A percentile compares a stretch with the other conserved stretches of the same genome.
Conservation (phyloP, 2,888 invertebrate genomes). For the Sarcophaga rosellei region DNA sequence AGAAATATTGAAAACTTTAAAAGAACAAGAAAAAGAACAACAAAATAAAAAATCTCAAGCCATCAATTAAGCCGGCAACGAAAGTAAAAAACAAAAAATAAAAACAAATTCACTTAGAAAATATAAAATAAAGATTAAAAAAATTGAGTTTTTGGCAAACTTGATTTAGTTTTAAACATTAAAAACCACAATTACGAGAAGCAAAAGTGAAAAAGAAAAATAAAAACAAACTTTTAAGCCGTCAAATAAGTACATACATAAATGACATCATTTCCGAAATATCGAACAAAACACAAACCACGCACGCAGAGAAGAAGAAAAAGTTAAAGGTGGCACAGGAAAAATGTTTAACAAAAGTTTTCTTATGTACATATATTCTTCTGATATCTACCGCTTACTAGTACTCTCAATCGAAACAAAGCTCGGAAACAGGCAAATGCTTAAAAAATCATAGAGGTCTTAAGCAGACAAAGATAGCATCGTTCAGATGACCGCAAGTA, state of each 20-base stretch:
- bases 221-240: constrained; percentile 31
- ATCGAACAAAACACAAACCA: constrained; percentile 13
- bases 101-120: background rate
- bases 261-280: constrained; percentile 61
- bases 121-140: background rate
- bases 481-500: too few species aligned
- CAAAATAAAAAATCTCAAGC: background rate
- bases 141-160: constrained; percentile 20
- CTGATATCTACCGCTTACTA: too few species aligned
- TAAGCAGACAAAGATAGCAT: too few species aligned
- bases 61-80: background rate
- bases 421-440: too few species aligned
- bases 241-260: constrained; percentile 10
- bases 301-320: background rate
- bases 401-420: too few species aligned
- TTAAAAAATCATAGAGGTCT: too few species aligned
- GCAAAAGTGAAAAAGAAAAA: background rate
- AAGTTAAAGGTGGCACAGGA: background rate
- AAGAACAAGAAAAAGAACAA: background rate
- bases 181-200: background rate
- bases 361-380: too few species aligned
- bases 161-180: constrained; percentile 1
- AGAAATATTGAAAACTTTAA: background rate
- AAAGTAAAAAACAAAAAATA: background rate
- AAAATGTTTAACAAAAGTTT: constrained; percentile 21